Conservation (phyloP, 2,113 vertebrate genomes). For the Uropsilus gracilis region DNA sequence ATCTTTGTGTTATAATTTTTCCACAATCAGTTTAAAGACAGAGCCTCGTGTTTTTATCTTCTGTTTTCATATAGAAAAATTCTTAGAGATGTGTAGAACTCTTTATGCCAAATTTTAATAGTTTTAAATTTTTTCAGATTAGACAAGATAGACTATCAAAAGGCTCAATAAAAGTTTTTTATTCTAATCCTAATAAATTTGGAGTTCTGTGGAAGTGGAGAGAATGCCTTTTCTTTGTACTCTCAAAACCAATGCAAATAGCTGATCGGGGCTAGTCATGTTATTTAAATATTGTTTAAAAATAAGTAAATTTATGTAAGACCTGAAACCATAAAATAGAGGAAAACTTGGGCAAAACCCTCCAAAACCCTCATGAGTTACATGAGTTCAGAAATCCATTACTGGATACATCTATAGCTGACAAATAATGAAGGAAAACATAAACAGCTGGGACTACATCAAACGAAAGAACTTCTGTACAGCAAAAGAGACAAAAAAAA, state of each 20-base stretch:
- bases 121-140: not conserved
- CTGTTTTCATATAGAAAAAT: not conserved
- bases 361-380: no score
- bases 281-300: constrained; percentile 14
- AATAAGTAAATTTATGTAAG: constrained; percentile 13
- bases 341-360: no score
- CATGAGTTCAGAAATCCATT: no score
- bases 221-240: not conserved
- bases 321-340: no score
- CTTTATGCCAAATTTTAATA: not conserved
- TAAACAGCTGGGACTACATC: no score
- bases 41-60: not conserved
- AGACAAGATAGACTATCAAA: not conserved
- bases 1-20: not conserved
- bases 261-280: not conserved
- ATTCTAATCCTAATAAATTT: not conserved
- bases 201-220: not conserved
- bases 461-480: no score
- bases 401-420: no score
- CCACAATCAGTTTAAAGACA: not conserved
- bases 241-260: not conserved
- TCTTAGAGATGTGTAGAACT: not conserved
- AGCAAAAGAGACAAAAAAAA: no score
- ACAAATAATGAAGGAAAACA: no score
- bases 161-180: not conserved